Conservation (phyloP, 1,140 invertebrate genomes). For the Drosophila repleta region DNA sequence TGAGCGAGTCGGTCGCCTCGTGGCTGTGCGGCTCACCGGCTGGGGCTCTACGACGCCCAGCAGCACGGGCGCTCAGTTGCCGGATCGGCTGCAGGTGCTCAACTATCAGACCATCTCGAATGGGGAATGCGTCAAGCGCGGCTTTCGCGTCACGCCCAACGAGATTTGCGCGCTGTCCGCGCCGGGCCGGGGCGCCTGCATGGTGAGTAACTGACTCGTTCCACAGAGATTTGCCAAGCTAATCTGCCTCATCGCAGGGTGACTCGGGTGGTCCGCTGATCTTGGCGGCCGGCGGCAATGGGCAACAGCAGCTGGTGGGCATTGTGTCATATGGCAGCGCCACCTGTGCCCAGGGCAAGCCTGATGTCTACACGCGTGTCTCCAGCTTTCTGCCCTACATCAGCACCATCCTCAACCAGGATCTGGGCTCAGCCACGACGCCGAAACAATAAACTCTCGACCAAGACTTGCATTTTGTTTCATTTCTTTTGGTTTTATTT, state of each 20-base stretch:
- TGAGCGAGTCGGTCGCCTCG: conserved; percentile 58
- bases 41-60: conserved; percentile 74
- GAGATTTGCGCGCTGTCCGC: conserved; percentile 84
- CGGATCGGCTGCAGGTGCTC: conserved; percentile 67
- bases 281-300: conserved; percentile 33
- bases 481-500: background rate
- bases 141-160: conserved; percentile 73
- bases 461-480: conserved; percentile 8
- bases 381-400: conserved; percentile 79
- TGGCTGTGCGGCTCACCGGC: conserved; percentile 68
- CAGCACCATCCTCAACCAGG: conserved; percentile 64
- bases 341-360: conserved; percentile 84
- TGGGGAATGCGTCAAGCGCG: conserved; percentile 67
- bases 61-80: conserved; percentile 49
- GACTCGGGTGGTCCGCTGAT: conserved; percentile 90
- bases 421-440: conserved; percentile 44
- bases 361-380: conserved; percentile 81
- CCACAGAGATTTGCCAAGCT: background rate
- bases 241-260: conserved; percentile 84
- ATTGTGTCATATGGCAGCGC: conserved; percentile 89
- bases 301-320: conserved; percentile 85
- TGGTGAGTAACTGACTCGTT: conserved; percentile 54
- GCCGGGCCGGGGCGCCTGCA: conserved; percentile 83
- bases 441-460: conserved; percentile 52
- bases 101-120: conserved; percentile 76